phyloP scores from a whole-genome alignment of 2,113 vertebrate genomes.

The Procapra przewalskii region DNA sequence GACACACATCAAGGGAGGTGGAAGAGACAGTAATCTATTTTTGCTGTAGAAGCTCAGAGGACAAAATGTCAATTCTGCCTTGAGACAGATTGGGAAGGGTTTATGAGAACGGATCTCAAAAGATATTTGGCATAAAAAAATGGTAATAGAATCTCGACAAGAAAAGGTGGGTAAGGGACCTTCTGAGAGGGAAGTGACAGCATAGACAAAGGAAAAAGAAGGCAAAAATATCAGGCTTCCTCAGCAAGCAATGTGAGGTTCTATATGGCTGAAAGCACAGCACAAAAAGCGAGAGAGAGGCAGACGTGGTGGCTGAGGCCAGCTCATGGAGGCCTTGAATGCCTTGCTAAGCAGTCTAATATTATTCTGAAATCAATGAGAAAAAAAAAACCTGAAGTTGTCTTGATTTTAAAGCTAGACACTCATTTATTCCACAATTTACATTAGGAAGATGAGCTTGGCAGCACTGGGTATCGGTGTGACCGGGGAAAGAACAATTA shows the following conservation, averaged over 20 bases:
- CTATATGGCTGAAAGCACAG: background rate
- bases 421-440: constrained; percentile 19
- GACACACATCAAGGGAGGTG: background rate
- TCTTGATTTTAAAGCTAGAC: background rate
- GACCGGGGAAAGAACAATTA: background rate
- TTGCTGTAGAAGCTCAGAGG: background rate
- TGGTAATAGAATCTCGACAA: background rate
- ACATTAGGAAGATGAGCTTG: background rate
- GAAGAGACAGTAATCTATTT: background rate
- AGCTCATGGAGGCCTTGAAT: background rate
- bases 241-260: background rate
- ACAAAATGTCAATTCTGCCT: background rate
- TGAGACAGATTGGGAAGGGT: background rate
- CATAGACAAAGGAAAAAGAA: background rate
- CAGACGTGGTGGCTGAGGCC: background rate
- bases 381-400: background rate
- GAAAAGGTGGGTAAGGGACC: background rate
- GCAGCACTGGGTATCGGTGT: background rate
- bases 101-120: background rate
- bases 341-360: background rate
- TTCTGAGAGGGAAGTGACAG: background rate
- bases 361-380: background rate
- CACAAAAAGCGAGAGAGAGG: no score
- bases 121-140: background rate
- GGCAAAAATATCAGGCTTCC: background rate